These are phyloP conservation scores for Samia ricini DNA, from an alignment of 1,140 invertebrate species.

Conservation along the genomic window DNA sequence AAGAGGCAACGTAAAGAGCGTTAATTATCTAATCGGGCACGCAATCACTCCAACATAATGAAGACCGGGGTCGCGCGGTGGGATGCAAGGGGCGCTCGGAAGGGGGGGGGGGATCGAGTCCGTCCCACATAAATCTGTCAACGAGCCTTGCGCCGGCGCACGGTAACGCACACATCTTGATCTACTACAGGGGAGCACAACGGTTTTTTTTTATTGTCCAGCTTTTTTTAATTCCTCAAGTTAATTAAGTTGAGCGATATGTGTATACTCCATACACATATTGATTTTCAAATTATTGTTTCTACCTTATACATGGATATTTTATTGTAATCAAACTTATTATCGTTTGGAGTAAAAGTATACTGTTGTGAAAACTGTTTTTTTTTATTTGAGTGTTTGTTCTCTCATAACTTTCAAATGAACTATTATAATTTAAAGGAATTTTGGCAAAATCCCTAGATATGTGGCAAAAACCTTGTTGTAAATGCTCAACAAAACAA, in stretches of 20 bases:
- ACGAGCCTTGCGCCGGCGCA: constrained; percentile 44
- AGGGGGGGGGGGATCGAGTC: constrained; percentile 19
- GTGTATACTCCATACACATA: not conserved
- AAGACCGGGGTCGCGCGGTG: constrained; percentile 3
- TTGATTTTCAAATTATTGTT: not conserved
- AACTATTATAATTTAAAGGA: too few relatives aligned
- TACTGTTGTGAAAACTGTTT: too few relatives aligned
- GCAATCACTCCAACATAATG: constrained; percentile 32
- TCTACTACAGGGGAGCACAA: constrained; percentile 35
- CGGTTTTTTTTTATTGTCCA: constrained; percentile 11
- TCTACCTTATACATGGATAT: too few relatives aligned
- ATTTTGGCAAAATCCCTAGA: too few relatives aligned
- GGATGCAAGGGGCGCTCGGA: constrained; percentile 10
- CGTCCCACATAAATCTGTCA: constrained; percentile 65
- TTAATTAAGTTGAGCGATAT: not conserved
- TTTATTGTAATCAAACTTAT: too few relatives aligned
- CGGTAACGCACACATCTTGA: constrained; percentile 65
- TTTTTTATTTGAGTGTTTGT: too few relatives aligned
- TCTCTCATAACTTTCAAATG: too few relatives aligned
- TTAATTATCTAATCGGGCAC: constrained; percentile 59
- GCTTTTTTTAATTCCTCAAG: not conserved
- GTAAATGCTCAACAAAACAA: too few relatives aligned
- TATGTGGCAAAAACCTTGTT: too few relatives aligned
- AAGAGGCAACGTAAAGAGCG: constrained; percentile 17
- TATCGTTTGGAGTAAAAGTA: too few relatives aligned